Evolutionary conservation across 2,888 invertebrate genomes (phyloP).

Genomic region (Heteromyza rotundicornis): DNA sequence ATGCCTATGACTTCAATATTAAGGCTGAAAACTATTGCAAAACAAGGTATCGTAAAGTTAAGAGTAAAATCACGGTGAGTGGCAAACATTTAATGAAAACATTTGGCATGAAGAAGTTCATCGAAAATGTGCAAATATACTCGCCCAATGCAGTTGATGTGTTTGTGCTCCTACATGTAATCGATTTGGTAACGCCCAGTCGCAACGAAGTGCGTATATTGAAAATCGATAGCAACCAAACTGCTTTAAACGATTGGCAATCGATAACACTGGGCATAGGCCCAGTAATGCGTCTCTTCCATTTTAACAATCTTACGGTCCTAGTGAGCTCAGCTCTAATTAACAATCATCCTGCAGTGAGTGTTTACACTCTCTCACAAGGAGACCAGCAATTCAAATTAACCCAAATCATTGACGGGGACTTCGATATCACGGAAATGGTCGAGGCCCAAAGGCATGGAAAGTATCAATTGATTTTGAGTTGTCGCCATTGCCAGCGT

Average conservation of each 20-base stretch:
- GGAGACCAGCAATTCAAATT: slow-evolving; percentile 39
- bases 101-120: slow-evolving; percentile 45
- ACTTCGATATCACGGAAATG: slow-evolving; percentile 50
- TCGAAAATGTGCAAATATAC: slow-evolving; percentile 36
- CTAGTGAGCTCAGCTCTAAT: slow-evolving; percentile 39
- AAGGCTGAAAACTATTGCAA: slow-evolving; percentile 48
- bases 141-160: slow-evolving; percentile 20
- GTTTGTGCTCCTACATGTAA: slow-evolving; percentile 44
- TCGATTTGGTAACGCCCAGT: slow-evolving; percentile 33
- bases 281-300: slow-evolving; percentile 39
- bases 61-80: slow-evolving; percentile 44
- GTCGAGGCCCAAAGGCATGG: slow-evolving; percentile 27
- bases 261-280: slow-evolving; percentile 45
- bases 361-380: slow-evolving; percentile 40
- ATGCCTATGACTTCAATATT: slow-evolving; percentile 28
- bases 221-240: slow-evolving; percentile 37
- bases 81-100: slow-evolving; percentile 36
- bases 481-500: slow-evolving; percentile 47
- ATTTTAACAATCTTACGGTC: slow-evolving; percentile 22
- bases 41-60: slow-evolving; percentile 31
- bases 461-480: slow-evolving; percentile 45
- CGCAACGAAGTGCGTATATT: slow-evolving; percentile 52
- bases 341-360: slow-evolving; percentile 40
- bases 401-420: slow-evolving; percentile 50
- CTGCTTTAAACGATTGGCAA: slow-evolving; percentile 48